A percentile compares a stretch with the other conserved stretches of the same genome.
These are phyloP conservation scores for Dendrocincla tyrannina DNA, from an alignment of 2,797 vertebrate species.

Conservation along the genomic window DNA sequence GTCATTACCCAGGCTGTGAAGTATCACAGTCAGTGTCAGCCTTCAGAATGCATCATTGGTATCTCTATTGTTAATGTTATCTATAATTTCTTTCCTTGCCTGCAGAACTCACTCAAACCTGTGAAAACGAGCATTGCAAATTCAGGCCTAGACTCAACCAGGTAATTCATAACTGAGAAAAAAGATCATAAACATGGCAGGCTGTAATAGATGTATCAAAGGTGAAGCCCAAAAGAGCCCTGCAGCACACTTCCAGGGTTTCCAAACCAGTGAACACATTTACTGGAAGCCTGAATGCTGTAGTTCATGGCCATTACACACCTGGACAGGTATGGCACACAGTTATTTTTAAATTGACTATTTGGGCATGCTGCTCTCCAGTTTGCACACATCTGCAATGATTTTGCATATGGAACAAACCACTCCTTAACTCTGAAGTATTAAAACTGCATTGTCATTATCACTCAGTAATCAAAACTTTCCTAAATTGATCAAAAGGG, in stretches of 20 bases:
- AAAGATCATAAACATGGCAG: neutral
- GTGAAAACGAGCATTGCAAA: neutral
- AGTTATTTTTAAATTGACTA: neutral
- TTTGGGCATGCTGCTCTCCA: neutral
- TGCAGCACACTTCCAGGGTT: neutral
- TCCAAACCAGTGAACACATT: neutral
- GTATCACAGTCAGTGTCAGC: constrained; percentile 61
- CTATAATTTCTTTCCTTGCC: constrained; percentile 53
- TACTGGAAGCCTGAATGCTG: neutral
- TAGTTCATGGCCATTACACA: neutral
- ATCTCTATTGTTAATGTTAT: constrained; percentile 12
- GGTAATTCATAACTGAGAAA: neutral
- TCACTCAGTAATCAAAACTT: neutral
- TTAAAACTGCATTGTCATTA: neutral
- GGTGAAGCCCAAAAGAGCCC: neutral
- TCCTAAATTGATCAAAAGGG: neutral
- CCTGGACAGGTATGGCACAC: neutral
- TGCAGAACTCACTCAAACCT: constrained; percentile 51
- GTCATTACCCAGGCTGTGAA: constrained; percentile 63
- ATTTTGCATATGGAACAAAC: neutral
- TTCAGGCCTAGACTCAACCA: neutral
- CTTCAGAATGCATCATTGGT: constrained; percentile 52
- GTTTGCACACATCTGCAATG: neutral
- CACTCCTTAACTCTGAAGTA: neutral
- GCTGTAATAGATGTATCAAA: neutral